These are phyloP conservation scores for Ceratosolen fusciceps DNA, from an alignment of 1,140 invertebrate species.

Conservation along the genomic window DNA sequence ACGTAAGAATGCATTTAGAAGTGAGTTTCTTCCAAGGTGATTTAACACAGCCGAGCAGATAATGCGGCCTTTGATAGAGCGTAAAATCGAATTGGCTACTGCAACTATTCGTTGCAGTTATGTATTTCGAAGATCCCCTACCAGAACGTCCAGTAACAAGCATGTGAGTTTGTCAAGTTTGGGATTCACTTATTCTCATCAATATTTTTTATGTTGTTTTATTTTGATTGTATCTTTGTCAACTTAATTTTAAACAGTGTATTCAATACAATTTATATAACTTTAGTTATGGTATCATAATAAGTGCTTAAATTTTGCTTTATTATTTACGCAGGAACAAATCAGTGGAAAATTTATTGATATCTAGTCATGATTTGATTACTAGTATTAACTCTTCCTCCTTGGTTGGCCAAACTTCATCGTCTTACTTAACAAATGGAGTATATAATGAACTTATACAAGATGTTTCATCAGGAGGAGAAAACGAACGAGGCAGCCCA, in stretches of 20 bases:
- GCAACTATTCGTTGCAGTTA: slow-evolving; percentile 37
- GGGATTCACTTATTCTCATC: background rate
- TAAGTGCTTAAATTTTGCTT: background rate
- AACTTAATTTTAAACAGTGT: too few species aligned
- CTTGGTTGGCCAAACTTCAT: slow-evolving; percentile 56
- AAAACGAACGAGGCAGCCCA: slow-evolving; percentile 70
- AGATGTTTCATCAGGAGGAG: slow-evolving; percentile 56
- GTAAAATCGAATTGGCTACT: slow-evolving; percentile 30
- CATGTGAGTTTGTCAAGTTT: slow-evolving; percentile 57
- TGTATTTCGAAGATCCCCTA: slow-evolving; percentile 58
- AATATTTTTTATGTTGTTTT: background rate
- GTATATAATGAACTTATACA: slow-evolving; percentile 56
- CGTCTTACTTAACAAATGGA: slow-evolving; percentile 58
- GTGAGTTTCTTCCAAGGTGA: background rate
- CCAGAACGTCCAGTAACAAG: slow-evolving; percentile 57
- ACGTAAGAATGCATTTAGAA: slow-evolving; percentile 23
- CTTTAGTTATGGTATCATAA: background rate
- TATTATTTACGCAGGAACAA: slow-evolving; percentile 72
- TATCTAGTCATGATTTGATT: slow-evolving; percentile 77
- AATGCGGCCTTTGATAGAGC: slow-evolving; percentile 36
- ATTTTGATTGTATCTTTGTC: too few species aligned
- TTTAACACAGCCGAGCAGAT: slow-evolving; percentile 35
- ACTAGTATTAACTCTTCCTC: slow-evolving; percentile 68
- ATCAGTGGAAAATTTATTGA: slow-evolving; percentile 77
- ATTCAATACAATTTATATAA: too few species aligned